A percentile compares a stretch with the other conserved stretches of the same genome.
Evolutionary conservation across 2,888 invertebrate species (phyloP).

Genomic region (Catocala nupta): DNA sequence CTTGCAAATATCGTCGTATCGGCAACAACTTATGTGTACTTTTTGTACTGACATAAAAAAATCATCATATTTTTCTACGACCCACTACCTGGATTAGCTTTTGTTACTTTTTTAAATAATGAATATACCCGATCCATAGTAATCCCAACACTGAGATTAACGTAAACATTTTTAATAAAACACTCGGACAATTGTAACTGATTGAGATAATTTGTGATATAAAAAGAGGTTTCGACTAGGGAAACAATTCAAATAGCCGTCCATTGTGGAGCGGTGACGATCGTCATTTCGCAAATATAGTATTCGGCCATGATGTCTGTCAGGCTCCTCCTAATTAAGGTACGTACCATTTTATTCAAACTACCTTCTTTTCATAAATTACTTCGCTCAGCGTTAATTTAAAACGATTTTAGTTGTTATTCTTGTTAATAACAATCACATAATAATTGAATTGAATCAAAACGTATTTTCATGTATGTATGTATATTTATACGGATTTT

Average conservation of each 20-base stretch:
- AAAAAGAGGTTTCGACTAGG: conserved; percentile 62
- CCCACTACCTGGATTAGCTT: background rate
- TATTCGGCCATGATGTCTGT: conserved; percentile 37
- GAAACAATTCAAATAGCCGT: conserved; percentile 57
- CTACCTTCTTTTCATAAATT: background rate
- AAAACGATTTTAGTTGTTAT: too few relatives aligned
- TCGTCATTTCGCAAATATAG: background rate
- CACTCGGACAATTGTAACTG: conserved; percentile 64
- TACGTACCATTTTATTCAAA: conserved; percentile 24
- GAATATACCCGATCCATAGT: conserved; percentile 51
- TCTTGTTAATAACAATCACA: too few relatives aligned
- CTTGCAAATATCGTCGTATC: too few relatives aligned
- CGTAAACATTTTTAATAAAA: conserved; percentile 67
- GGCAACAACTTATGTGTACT: too few relatives aligned
- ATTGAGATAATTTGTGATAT: conserved; percentile 69
- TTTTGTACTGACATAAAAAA: too few relatives aligned
- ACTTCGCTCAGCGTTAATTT: background rate
- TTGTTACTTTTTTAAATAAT: background rate
- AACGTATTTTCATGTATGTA: too few relatives aligned
- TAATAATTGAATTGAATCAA: too few relatives aligned
- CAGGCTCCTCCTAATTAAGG: conserved; percentile 50
- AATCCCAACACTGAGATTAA: conserved; percentile 55
- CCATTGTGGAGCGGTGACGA: conserved; percentile 26
- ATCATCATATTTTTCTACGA: too few relatives aligned
- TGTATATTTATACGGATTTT: too few relatives aligned